Base-by-base conservation (phyloP, 1,140 invertebrate species). In the Galleria mellonella region DNA sequence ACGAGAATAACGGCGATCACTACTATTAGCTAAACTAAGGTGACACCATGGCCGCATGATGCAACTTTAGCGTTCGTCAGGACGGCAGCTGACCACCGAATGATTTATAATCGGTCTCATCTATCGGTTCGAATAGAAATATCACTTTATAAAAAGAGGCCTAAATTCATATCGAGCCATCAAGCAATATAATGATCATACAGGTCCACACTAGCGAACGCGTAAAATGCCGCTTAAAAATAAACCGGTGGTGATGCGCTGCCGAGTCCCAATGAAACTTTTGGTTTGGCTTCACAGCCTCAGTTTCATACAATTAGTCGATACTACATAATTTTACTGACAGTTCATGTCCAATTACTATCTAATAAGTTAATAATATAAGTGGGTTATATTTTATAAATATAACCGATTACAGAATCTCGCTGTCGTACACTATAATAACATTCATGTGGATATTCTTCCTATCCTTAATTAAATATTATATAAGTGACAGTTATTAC, bases 1-100 rank as follows among this genome's bases (percentile, higher is more conserved):
- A 17, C 63, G 55, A 47, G 63, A 54, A 48, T 13, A 54, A 55
- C 58, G 69, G 65, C 68, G 64, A 59, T 62, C 55, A 55, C 55
- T 51, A 49, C 46, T 42, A 51, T 51, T 23, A 23, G 51, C 68
- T 75, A 75, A 66, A 60, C 67, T 78, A 78, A 61, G 37, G 66
- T 59, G 61, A 67, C 76, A 81, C 58, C 79, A 83, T 83, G 79
- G 79, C 79, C 79, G 79, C 79, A 81, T 81, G 76, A 72, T 81
- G 76, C 47, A 79, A 76, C 75, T 51, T 54, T 48, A 58, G 59
- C 47, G 54, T 65, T 59, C 63, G 48, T 62, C 56, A 60, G 61
- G 57, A 52, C 57, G 56, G 50, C 54, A 42, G 51, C 44, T 48
- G 56, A 55, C 54, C 51, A 42, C 33, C 5, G 30, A 9, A 31